These are phyloP conservation scores for Netelia inedita DNA, from an alignment of 2,888 invertebrate genomes.

Conservation along the genomic window DNA sequence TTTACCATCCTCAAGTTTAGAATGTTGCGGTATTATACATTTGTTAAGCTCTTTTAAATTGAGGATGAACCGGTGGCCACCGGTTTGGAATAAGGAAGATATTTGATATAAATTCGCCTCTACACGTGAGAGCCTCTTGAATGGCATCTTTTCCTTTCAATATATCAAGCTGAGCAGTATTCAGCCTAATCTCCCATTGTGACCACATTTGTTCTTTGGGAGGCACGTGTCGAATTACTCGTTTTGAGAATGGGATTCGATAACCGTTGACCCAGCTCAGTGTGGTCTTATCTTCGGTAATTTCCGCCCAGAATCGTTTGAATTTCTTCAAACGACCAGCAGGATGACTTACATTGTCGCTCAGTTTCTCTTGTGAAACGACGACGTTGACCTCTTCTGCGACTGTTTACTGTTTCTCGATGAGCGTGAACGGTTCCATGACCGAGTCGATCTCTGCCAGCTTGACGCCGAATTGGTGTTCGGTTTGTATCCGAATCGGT, in stretches of 20 bases:
- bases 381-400: neutral
- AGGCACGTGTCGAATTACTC: neutral
- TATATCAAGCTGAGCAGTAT: conserved; percentile 1
- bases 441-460: conserved; percentile 15
- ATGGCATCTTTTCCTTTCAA: neutral
- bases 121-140: conserved; percentile 34
- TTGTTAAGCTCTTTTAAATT: conserved; percentile 57
- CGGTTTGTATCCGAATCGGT: conserved; percentile 3
- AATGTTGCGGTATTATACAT: conserved; percentile 51
- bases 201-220: conserved; percentile 20
- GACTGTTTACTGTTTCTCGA: neutral
- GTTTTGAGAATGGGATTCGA: conserved; percentile 16
- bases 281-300: conserved; percentile 15
- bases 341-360: neutral
- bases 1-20: conserved; percentile 53
- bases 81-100: conserved; percentile 55
- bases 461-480: neutral
- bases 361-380: conserved; percentile 23
- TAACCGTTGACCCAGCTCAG: conserved; percentile 11
- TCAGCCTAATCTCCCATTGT: neutral
- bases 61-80: conserved; percentile 37
- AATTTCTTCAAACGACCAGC: conserved; percentile 9
- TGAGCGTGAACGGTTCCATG: neutral
- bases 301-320: neutral
- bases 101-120: conserved; percentile 55